Evolutionary conservation across 2,888 invertebrate species (phyloP), one percentile per base, ranked within the genome.

Genomic region (Tholera decimalis): DNA sequence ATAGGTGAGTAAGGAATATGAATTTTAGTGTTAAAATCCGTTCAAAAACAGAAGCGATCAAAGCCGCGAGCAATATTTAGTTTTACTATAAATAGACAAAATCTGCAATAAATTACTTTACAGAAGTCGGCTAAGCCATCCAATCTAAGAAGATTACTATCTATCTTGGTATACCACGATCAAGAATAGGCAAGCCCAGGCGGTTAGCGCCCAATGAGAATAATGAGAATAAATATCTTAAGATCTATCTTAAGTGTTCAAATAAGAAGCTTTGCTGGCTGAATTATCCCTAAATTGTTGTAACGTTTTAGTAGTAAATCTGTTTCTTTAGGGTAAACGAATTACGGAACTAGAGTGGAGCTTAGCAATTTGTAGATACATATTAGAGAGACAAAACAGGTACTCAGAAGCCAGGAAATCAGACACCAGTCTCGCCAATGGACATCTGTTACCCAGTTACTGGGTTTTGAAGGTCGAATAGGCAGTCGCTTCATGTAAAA

Each of bases 91-190:
- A 64, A 44, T 49, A 11, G 7, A 49, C 7, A 20, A 18, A 8
- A 39, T 33, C 2, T 35, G 18, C 8, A 28, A 11, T 3, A 11
- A 33, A 33, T 18, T 18, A 35, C 33, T 55, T 47, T 30, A 11
- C 30, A 11, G 13, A 37, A 43, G 20, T 33, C 7, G 9, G 22
- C 8, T 35, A 30, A 74, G 39, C 39, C 30, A 0, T 11, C 69
- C 57, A 54, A 58, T 74, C 50, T 67, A 43, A 47, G 41, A 46
- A 53, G 54, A 74, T 73, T 55, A 61, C 35, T 50, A 28, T 57
- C 24, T 43, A 7, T 28, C n/a, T 18, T 22, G 24, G 22, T 35
- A 30, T 49, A 5, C 20, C 11, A 20, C 30, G 33, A 39, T 64
- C 53, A 73, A 22, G 33, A 24, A 47, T 50, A 28, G 39, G 28